Evolutionary conservation across 2,113 vertebrate genomes (phyloP).

Genomic region (Capreolus pygargus): DNA sequence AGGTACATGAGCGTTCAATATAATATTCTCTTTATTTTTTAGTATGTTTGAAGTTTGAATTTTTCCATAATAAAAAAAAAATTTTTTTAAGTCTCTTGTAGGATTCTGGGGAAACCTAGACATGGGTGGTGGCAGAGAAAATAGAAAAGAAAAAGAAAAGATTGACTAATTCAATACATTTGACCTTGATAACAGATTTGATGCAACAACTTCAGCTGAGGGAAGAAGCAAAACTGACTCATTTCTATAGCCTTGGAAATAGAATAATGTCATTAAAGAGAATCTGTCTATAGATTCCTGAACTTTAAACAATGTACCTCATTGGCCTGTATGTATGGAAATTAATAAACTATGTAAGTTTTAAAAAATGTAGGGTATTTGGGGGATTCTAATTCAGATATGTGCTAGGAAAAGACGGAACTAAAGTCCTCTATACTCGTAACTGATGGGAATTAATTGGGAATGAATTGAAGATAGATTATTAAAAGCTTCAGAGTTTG

Average conservation of each 20-base stretch:
- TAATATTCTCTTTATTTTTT: background rate
- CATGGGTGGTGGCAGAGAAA: background rate
- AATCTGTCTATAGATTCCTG: background rate
- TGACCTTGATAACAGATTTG: background rate
- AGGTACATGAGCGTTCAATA: background rate
- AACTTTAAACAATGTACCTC: background rate
- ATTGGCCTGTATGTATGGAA: background rate
- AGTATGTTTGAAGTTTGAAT: background rate
- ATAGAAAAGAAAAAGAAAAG: background rate
- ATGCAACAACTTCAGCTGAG: background rate
- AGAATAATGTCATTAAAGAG: background rate
- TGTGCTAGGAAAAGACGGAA: background rate
- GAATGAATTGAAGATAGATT: background rate
- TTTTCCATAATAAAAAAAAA: background rate
- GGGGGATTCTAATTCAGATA: background rate
- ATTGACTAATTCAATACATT: background rate
- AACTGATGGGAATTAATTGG: background rate
- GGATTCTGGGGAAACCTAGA: background rate
- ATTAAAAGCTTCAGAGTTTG: background rate
- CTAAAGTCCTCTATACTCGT: background rate
- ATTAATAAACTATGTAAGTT: background rate
- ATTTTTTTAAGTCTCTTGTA: background rate
- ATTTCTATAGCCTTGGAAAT: background rate
- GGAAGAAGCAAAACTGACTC: background rate
- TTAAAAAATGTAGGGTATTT: background rate